phyloP scores from a whole-genome alignment of 2,113 vertebrate species.

The Gyps fulvus region DNA sequence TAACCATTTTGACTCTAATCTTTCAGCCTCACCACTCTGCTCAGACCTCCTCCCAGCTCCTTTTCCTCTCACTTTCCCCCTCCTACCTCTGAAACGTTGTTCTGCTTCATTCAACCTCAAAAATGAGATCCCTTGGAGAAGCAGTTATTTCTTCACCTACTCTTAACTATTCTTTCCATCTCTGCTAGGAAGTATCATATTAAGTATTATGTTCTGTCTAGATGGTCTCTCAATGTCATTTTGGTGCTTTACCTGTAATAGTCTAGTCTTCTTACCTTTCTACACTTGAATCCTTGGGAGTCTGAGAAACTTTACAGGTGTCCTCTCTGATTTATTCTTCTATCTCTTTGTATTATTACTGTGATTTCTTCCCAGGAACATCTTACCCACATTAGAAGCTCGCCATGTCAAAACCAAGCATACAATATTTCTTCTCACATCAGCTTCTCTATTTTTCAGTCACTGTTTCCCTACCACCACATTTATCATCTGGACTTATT shows the following conservation, averaged over 20 bases:
- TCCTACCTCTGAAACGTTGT: neutral
- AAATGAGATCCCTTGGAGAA: neutral
- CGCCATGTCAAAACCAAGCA: neutral
- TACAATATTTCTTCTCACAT: neutral
- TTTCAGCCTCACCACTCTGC: neutral
- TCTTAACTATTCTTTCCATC: neutral
- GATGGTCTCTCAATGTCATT: neutral
- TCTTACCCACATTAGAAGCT: neutral
- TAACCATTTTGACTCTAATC: neutral
- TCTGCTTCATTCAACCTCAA: neutral
- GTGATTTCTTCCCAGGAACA: neutral
- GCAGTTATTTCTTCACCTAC: neutral
- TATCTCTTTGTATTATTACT: neutral
- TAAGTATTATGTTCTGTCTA: neutral
- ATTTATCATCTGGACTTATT: neutral
- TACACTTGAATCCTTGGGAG: neutral
- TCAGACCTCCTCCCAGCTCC: neutral
- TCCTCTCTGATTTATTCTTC: neutral
- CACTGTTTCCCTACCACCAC: neutral
- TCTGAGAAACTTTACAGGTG: neutral
- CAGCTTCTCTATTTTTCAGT: neutral
- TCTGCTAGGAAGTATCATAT: neutral
- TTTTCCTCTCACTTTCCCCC: neutral
- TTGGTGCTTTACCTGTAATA: neutral
- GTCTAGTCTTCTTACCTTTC: neutral